Base-by-base conservation (phyloP, 2,797 vertebrate species). In the Chiloscyllium punctatum region DNA sequence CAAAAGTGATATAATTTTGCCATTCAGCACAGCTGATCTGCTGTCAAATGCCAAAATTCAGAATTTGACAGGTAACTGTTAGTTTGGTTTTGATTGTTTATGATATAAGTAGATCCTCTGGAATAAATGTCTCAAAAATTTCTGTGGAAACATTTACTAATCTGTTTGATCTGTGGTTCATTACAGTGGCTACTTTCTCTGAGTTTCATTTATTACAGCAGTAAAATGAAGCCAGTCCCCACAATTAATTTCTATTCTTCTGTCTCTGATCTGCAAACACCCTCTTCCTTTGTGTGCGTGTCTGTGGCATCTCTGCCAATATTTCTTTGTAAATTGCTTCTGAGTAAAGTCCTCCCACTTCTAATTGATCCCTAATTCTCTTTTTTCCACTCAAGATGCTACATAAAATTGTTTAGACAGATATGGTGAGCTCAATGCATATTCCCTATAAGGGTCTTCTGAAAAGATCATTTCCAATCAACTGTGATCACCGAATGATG, bases 331-430 rank as follows among this genome's bases (percentile, higher is more conserved):
- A 95, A 77, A 95, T 74, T 95, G 71, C 72, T 95, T 77, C 30
- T n/a, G 74, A 74, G 94, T 48, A 72, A n/a, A 42, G 15, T 74
- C 94, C 94, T 95, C 94, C 94, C 94, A 77, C 51, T 95, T 95
- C 71, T 77, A 95, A 95, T 95, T 95, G 94, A 95, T 51, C 42
- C 94, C 71, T 95, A 95, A 95, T 95, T 95, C 94, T 53, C 72
- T 72, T 95, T 77, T 62, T 95, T 95, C 94, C 94, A 95, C 94
- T 95, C 94, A 95, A 95, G 72, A 77, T 95, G 94, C 69, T 72
- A 30, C 48, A 18, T 77, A 95, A 53, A 48, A 95, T 95, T 95
- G 94, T 95, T 95, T n/a, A 13, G 94, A 77, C 94, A 95, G 94
- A 95, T 95, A 95, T 77, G 71, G 94, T 33, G 71, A 95, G 33